Percentiles rank a stretch among this genome's conserved stretches.
Conservation (phyloP, 2,888 invertebrate species). For the Agrotis puta region DNA sequence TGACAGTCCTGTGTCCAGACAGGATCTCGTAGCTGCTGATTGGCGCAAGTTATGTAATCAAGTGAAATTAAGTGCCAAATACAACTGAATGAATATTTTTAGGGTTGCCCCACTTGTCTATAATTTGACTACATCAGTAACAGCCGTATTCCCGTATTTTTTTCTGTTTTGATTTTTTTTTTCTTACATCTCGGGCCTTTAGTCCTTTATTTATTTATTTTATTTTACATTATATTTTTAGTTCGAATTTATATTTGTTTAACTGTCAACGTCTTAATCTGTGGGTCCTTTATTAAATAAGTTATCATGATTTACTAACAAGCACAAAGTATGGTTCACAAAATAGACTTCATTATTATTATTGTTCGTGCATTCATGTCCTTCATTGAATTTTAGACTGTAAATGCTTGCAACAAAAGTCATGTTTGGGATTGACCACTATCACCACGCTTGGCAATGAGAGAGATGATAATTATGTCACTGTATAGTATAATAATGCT, state of each 20-base stretch:
- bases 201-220: constrained; percentile 37
- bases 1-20: too few species aligned
- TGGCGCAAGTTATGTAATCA: too few species aligned
- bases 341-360: constrained; percentile 15
- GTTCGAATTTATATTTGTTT: constrained; percentile 55
- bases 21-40: too few species aligned
- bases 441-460: not conserved
- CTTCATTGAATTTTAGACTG: not conserved
- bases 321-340: too few species aligned
- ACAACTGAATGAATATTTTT: too few species aligned
- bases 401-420: not conserved
- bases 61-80: too few species aligned
- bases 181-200: constrained; percentile 42
- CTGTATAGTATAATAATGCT: not conserved
- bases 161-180: not conserved
- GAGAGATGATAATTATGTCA: not conserved
- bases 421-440: not conserved
- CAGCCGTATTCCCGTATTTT: not conserved
- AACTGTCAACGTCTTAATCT: constrained; percentile 82
- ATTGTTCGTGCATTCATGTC: not conserved
- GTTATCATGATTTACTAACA: not conserved
- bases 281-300: constrained; percentile 66
- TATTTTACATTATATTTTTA: constrained; percentile 34
- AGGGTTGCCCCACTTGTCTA: too few species aligned
- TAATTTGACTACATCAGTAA: too few species aligned